Percentiles rank a stretch among this genome's conserved stretches.
These are phyloP conservation scores for Ursus arctos DNA, from an alignment of 2,113 vertebrate species.

Conservation along the genomic window DNA sequence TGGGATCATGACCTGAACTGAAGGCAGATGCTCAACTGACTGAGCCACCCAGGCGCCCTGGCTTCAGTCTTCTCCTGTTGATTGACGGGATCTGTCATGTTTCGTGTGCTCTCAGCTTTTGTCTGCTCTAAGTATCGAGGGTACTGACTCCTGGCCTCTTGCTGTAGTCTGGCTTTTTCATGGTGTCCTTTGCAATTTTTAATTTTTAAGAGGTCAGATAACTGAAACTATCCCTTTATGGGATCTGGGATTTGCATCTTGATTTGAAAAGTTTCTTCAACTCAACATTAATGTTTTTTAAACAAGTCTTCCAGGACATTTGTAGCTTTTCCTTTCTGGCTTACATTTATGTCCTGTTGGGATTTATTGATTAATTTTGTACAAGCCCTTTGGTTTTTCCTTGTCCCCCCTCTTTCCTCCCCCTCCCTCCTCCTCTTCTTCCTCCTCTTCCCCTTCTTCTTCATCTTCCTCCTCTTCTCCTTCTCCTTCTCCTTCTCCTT, in stretches of 20 bases:
- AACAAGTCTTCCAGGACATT: not conserved
- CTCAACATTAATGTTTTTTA: not conserved
- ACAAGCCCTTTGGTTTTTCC: not conserved
- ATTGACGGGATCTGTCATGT: not conserved
- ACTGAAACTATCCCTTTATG: not conserved
- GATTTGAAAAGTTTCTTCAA: not conserved
- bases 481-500: too few species aligned
- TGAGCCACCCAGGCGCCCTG: too few species aligned
- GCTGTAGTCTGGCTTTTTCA: not conserved
- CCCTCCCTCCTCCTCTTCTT: too few species aligned
- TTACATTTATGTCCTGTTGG: not conserved
- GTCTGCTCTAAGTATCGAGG: fast-evolving
- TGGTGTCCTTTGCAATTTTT: not conserved
- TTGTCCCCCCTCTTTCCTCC: too few species aligned
- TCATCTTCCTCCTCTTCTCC: too few species aligned
- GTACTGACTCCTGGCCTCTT: fast-evolving
- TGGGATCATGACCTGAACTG: too few species aligned
- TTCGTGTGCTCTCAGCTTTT: too few species aligned
- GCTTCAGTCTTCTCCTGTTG: not conserved
- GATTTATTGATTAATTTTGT: not conserved
- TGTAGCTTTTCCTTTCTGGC: not conserved
- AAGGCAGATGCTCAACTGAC: too few species aligned
- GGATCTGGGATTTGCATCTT: not conserved
- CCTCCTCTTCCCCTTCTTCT: too few species aligned
- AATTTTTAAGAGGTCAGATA: not conserved